Conservation (phyloP, 2,888 invertebrate species). For the Epiblema foenella region DNA sequence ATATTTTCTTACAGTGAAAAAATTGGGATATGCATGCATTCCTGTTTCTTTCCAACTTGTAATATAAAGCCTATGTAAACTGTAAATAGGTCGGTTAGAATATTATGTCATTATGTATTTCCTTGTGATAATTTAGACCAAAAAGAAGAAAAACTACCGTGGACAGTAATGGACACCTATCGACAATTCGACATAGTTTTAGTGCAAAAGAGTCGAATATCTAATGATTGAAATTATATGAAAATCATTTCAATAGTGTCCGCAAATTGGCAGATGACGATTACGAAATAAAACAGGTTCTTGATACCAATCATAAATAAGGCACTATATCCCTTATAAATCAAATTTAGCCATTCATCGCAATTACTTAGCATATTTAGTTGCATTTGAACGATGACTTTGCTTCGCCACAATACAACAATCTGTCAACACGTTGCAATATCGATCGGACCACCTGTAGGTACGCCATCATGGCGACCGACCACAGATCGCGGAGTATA, state of each 20-base stretch:
- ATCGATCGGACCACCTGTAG: conserved; percentile 32
- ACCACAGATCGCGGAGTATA: too few relatives aligned
- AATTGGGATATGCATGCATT: too few relatives aligned
- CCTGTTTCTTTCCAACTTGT: too few relatives aligned
- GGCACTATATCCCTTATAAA: conserved; percentile 4
- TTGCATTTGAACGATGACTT: conserved; percentile 19
- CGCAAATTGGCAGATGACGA: neutral
- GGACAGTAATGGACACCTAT: neutral
- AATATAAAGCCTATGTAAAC: too few relatives aligned
- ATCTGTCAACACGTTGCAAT: conserved; percentile 41
- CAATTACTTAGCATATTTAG: conserved; percentile 35
- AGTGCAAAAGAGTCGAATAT: neutral
- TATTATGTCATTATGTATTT: neutral
- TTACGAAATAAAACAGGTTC: neutral
- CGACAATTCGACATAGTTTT: neutral
- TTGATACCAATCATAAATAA: neutral
- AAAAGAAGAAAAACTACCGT: neutral
- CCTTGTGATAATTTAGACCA: neutral
- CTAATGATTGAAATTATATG: too few relatives aligned
- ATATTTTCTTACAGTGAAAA: too few relatives aligned
- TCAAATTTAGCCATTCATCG: conserved; percentile 20
- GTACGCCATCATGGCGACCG: conserved; percentile 14
- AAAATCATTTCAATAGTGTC: neutral
- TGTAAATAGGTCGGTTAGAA: too few relatives aligned
- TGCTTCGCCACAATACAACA: conserved; percentile 5